Base-by-base conservation (phyloP, 2,113 vertebrate species). In the Phodopus roborovskii region DNA sequence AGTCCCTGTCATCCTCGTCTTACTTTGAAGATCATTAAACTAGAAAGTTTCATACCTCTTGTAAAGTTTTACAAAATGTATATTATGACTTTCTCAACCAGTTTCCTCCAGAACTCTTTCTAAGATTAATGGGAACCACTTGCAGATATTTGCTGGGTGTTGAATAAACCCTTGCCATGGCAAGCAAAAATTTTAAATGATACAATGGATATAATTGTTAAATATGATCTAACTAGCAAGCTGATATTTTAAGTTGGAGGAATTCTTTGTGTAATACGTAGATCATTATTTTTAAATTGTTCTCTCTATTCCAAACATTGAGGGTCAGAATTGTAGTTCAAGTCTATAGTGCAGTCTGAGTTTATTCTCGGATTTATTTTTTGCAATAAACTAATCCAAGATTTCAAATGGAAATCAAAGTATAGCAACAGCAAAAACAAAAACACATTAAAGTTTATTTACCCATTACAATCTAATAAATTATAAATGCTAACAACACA, bases 281-380 rank as follows among this genome's bases (percentile, higher is more conserved):
- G 19, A 74, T 86, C 7, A 77, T 66, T 89, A 83, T 95, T 95
- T 91, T 96, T 48, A 60, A 94, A 92, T 81, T 89, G 3, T 36
- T 39, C 5, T 87, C 33, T 77, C 39, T 84, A 66, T 16, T 33
- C 93, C 60, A 96, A 90, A 93, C 50, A 53, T 15, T 91, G 8
- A 85, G 9, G 73, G 79, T 87, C 53, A 94, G 17, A 17, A 91
- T 93, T 94, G 60, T 24, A 88, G 20, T 73, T 94, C 36, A 95
- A 87, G 64, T 79, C 56, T 64, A 64, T 75, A 50, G 8, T 64
- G 28, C 19, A 86, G 45, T 74, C 33, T 74, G 7, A 95, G 89
- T 91, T 86, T 95, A 87, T 58, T 70, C 28, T 91, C 77, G 75
- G 66, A 94, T 66, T 94, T 75, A 53, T 92, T 79, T 86, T 88